Conservation (phyloP, 1,140 invertebrate genomes). For the Battus philenor region DNA sequence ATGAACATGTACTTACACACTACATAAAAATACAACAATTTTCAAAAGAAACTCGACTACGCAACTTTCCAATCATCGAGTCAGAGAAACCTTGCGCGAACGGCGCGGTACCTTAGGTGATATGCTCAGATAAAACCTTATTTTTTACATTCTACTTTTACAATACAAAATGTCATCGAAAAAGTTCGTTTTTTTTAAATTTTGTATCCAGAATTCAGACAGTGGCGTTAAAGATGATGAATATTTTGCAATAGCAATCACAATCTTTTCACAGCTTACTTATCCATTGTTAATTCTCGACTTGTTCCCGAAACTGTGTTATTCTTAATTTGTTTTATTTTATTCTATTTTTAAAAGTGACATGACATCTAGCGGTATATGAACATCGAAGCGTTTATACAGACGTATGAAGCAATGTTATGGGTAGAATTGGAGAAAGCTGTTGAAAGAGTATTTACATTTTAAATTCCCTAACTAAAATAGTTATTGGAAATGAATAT, state of each 20-base stretch:
- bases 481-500: too few relatives aligned
- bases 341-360: constrained; percentile 1
- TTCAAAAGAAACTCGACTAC: constrained; percentile 38
- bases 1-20: constrained; percentile 54
- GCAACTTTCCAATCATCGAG: constrained; percentile 16
- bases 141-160: constrained; percentile 44
- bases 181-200: constrained; percentile 11
- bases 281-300: constrained; percentile 23
- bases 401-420: too few relatives aligned
- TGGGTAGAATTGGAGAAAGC: too few relatives aligned
- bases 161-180: constrained; percentile 30
- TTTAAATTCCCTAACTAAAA: too few relatives aligned
- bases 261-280: constrained; percentile 15
- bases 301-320: constrained; percentile 63
- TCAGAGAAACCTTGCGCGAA: constrained; percentile 23
- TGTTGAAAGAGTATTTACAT: too few relatives aligned
- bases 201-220: constrained; percentile 13
- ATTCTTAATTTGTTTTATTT: constrained; percentile 25
- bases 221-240: constrained; percentile 12
- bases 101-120: constrained; percentile 32
- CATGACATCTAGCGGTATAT: constrained; percentile 25
- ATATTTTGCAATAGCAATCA: constrained; percentile 22
- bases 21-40: constrained; percentile 69
- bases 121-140: constrained; percentile 56
- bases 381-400: constrained; percentile 10